These are phyloP conservation scores for Phymanthus crucifer DNA, from an alignment of 92 coral and sea anemone species.

Conservation along the genomic window DNA sequence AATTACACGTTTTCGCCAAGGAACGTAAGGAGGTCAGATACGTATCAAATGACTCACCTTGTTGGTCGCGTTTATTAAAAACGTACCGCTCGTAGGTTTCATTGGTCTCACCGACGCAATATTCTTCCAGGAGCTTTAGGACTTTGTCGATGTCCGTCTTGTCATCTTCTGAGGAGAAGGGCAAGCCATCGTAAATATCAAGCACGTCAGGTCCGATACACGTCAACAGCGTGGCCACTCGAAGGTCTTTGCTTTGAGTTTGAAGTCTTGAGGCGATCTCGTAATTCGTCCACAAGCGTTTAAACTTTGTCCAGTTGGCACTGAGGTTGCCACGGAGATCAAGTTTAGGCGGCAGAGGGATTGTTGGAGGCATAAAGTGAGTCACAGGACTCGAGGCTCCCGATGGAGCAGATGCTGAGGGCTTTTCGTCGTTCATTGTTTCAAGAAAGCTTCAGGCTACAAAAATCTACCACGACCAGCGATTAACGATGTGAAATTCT, in stretches of 20 bases:
- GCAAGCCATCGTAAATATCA: conserved; percentile 50
- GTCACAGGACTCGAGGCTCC: too few species aligned
- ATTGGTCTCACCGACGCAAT: conserved; percentile 44
- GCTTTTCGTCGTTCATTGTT: too few species aligned
- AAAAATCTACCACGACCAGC: too few species aligned
- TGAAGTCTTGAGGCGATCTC: conserved; percentile 18
- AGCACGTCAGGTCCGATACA: conserved; percentile 53
- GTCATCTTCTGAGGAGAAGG: conserved; percentile 32
- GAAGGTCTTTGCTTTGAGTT: conserved; percentile 19
- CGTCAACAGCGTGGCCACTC: conserved; percentile 52
- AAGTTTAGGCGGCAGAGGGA: conserved; percentile 50
- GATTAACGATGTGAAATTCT: too few species aligned
- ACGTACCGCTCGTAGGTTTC: conserved; percentile 44
- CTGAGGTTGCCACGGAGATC: conserved; percentile 44
- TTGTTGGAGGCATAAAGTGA: too few species aligned
- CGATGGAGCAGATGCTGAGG: too few species aligned
- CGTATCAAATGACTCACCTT: conserved; percentile 42
- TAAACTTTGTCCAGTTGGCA: conserved; percentile 48
- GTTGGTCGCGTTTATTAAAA: conserved; percentile 40
- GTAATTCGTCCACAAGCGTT: conserved; percentile 48
- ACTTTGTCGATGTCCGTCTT: conserved; percentile 31
- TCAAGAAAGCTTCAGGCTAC: too few species aligned
- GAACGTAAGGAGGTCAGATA: conserved; percentile 40
- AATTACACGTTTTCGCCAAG: conserved; percentile 48
- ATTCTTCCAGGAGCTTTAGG: background rate